Evolutionary conservation across 1,140 invertebrate species (phyloP), one percentile per base, ranked within the genome.

Genomic region (Antheraea mylitta): DNA sequence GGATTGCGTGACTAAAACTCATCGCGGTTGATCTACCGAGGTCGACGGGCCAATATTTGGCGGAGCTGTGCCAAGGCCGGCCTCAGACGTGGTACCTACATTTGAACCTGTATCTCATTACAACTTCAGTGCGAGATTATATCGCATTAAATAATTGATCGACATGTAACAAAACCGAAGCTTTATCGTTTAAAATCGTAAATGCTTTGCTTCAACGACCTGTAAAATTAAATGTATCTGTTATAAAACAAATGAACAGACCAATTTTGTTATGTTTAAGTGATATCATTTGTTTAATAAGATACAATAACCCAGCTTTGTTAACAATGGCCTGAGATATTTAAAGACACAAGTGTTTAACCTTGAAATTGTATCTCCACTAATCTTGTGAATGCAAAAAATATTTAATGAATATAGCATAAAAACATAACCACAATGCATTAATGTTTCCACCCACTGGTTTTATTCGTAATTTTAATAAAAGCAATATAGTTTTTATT

Each of bases 1-100:
- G 71, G 70, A 13, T 75, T 53, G 73, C 80, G 80, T 82, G 80
- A 76, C 78, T 78, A 79, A 76, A 77, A 63, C 73, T 69, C 71
- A 74, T 76, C 62, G 64, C 53, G 65, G 69, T 76, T 60, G 53
- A 58, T 66, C 59, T 67, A 77, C 64, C 72, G 72, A 77, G 75
- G 79, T 69, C 74, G 66, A 59, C 69, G 58, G 72, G 67, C 70
- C 66, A 76, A 74, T 73, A 74, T 79, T 77, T 71, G 77, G 73
- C 70, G 42, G 36, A 66, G 64, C 67, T 68, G 66, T 67, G 68
- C 72, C 77, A 79, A 81, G 79, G 77, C 71, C 74, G 66, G 22
- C 58, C 18, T 11, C 64, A 61, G 45, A 11, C 61, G 45, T 18
- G 63, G 69, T 75, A 74, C 58, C 66, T 70, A 58, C 42, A 66